These are phyloP conservation scores for Hirtodrosophila confusa DNA, from an alignment of 2,888 invertebrate genomes.

Conservation along the genomic window DNA sequence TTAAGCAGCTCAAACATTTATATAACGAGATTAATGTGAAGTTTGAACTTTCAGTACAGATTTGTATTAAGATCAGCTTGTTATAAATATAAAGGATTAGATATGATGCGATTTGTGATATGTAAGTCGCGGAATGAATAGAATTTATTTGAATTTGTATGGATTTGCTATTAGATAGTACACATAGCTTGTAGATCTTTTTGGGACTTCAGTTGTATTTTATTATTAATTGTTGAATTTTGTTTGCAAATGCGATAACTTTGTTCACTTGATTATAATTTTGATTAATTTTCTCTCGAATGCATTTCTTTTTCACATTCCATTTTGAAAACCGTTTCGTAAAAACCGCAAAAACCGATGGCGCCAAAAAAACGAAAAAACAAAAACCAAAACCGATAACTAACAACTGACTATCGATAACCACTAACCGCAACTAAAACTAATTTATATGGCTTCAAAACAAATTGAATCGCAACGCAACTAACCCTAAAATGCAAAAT, in stretches of 20 bases:
- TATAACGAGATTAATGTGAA: too few species aligned
- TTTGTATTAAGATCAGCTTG: too few species aligned
- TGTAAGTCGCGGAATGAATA: too few species aligned
- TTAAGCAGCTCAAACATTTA: too few species aligned
- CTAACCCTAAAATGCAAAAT: slow-evolving; percentile 15
- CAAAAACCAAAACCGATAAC: slow-evolving; percentile 17
- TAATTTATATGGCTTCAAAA: neutral
- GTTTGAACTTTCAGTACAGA: too few species aligned
- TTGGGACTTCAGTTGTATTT: neutral
- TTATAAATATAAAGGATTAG: too few species aligned
- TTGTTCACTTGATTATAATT: slow-evolving; percentile 49
- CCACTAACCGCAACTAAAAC: slow-evolving; percentile 28
- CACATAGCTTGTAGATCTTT: neutral
- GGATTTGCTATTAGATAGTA: too few species aligned
- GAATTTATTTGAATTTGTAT: too few species aligned
- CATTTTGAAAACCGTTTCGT: slow-evolving; percentile 32
- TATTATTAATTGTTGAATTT: neutral
- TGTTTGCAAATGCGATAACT: slow-evolving; percentile 29
- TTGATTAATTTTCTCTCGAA: slow-evolving; percentile 49
- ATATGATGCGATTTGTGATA: too few species aligned
- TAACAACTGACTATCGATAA: too few species aligned
- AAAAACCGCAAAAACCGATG: slow-evolving; percentile 43
- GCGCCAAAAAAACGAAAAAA: slow-evolving; percentile 17
- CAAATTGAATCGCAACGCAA: slow-evolving; percentile 6
- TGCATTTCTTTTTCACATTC: slow-evolving; percentile 56